phyloP scores from a whole-genome alignment of 2,797 vertebrate species.

The Acanthornis magna region DNA sequence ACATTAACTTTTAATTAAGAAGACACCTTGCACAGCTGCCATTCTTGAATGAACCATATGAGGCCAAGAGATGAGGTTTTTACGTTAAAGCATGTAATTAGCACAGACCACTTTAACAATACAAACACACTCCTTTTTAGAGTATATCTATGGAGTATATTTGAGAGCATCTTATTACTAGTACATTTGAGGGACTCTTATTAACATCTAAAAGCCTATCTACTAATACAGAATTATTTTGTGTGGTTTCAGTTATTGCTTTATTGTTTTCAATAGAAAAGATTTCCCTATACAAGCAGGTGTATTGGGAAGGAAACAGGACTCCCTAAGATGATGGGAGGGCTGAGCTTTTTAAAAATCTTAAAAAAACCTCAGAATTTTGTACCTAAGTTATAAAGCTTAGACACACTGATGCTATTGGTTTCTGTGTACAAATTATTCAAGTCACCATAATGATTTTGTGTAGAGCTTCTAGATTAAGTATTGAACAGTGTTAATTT shows the following conservation, averaged over 20 bases:
- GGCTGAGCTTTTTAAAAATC: background rate
- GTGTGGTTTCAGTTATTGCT: background rate
- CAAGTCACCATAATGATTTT: background rate
- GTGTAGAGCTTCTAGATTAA: background rate
- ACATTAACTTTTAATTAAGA: conserved; percentile 14
- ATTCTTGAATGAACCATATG: background rate
- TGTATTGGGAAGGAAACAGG: background rate
- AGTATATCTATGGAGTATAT: background rate
- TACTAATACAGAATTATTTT: background rate
- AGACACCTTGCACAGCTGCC: background rate
- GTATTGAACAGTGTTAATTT: background rate
- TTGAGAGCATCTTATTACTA: background rate
- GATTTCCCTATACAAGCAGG: background rate
- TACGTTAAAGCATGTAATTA: background rate
- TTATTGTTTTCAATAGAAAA: background rate
- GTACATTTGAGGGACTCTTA: background rate
- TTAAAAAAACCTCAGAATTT: background rate
- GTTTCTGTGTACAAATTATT: background rate
- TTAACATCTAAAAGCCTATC: background rate
- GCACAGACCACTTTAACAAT: background rate
- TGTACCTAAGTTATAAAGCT: background rate
- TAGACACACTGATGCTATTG: background rate
- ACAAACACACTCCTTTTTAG: background rate
- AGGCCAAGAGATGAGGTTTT: background rate
- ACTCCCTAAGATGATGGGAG: rapidly evolving